Evolutionary conservation across 1,140 invertebrate species (phyloP), one percentile per base, ranked within the genome.

Genomic region (Trachymyrmex cornetzi): DNA sequence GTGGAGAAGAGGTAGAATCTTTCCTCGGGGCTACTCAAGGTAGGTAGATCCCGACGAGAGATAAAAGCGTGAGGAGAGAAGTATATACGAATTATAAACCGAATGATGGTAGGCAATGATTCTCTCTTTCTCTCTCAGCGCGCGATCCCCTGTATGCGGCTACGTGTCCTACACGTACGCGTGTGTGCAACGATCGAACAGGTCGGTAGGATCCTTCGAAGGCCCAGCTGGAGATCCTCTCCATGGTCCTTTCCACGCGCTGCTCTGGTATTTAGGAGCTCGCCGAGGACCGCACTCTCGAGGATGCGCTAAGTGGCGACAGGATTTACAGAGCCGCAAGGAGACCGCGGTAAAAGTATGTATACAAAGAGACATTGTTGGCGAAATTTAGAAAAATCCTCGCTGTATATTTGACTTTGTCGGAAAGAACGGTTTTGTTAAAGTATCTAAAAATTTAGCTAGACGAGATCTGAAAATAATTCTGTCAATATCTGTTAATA

Each of bases 81-180:
- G 79, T 82, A 88, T 89, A 91, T 90, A 91, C 91, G 92, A 94
- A 94, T 94, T 94, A 94, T 93, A 93, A 93, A 92, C 80, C 89
- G 88, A 92, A 79, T 80, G 89, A 91, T 93, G 90, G 91, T 92
- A 93, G 90, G 89, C 88, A 86, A 90, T 93, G 48, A 86, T 34
- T 75, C 79, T 79, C 27, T 80, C 59, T 81, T 53, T 66, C 27
- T 77, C 27, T 30, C 61, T 75, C 48, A 63, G 48, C 80, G 87
- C 53, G 74, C 34, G 71, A 64, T 88, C 71, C 61, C 77, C 69
- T 89, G 59, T 66, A 61, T 71, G 48, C 79, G 74, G 34, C 72
- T 72, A 90, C 88, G 87, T 91, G 86, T 89, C 38, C 90, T 86
- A 87, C 89, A 75, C 77, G 59, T 89, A 86, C 80, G 84, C 91